Conservation (phyloP, 2,888 invertebrate species). For the Dasypogon diadema region DNA sequence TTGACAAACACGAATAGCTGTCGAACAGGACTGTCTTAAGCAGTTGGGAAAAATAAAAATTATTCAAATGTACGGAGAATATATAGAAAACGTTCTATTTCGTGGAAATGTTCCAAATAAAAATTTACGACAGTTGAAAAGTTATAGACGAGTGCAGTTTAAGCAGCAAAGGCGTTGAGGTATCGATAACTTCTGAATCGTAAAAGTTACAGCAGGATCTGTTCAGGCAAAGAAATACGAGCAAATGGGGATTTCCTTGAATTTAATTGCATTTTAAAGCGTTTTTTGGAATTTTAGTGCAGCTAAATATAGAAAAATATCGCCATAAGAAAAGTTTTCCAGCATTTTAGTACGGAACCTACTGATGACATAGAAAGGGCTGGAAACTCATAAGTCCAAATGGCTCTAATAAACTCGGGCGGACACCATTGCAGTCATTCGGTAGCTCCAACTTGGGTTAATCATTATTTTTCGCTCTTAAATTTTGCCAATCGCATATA, state of each 20-base stretch:
- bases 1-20: conserved; percentile 7
- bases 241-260: conserved; percentile 4
- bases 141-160: background rate
- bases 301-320: background rate
- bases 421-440: background rate
- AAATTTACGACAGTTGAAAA: conserved; percentile 35
- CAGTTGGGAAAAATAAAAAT: background rate
- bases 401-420: background rate
- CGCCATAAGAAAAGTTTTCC: background rate
- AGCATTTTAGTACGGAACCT: background rate
- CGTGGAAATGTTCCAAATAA: conserved; percentile 2
- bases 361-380: background rate
- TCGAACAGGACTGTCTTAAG: background rate
- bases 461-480: conserved; percentile 8
- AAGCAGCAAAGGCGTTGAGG: background rate
- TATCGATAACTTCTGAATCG: conserved; percentile 3
- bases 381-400: background rate
- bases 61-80: conserved; percentile 8
- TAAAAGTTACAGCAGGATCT: conserved; percentile 19
- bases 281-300: conserved; percentile 4
- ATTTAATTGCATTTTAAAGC: conserved; percentile 25
- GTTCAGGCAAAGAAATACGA: background rate
- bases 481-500: conserved; percentile 30
- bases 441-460: background rate
- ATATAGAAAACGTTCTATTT: conserved; percentile 10